Base-by-base conservation (phyloP, 2,888 invertebrate species). In the Crocallis elinguaria region DNA sequence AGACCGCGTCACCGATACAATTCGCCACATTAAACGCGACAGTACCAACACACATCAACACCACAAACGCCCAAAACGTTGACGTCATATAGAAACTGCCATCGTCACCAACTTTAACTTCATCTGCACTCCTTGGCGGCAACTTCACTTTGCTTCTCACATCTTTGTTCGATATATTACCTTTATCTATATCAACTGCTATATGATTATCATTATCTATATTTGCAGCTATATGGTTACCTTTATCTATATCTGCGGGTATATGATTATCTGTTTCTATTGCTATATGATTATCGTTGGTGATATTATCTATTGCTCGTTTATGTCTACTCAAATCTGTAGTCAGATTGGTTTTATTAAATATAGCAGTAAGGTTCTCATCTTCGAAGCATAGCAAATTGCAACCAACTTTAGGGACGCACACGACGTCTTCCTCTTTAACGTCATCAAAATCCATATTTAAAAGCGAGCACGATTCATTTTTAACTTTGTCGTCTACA, bases 1-100 rank as follows among this genome's bases (percentile, higher is more conserved):
- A 97, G 21, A 98, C 95, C 0, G 98, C 97, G 82, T 98, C 98
- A 29, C 96, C 96, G 29, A 98, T 95, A 37, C 96, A 96, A 71
- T 97, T 96, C 23, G 95, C 94, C 0, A 98, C 97, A 77, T 96
- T 97, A 73, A 95, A 97, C 2, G 95, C 95, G 51, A 96, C 95
- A 1, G 94, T 95, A 19, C 96, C 96, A 0, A 95, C 60, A 33
- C 95, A 94, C 92, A 96, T 94, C 14, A 96, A 79, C 0, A 94
- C 61, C 0, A 96, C 94, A 65, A 96, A 96, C 1, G 92, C 87
- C 96, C 96, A 96, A 78, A 96, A 97, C 0, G 93, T 92, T 0
- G 84, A 68, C 0, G 94, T 93, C 53, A 83, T 83, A 66, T 95
- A 95, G 12, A 95, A 79, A 57, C 66, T 81, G 17, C 66, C 65